phyloP scores from a whole-genome alignment of 2,113 vertebrate genomes.

The Myrmecophaga tridactyla region DNA sequence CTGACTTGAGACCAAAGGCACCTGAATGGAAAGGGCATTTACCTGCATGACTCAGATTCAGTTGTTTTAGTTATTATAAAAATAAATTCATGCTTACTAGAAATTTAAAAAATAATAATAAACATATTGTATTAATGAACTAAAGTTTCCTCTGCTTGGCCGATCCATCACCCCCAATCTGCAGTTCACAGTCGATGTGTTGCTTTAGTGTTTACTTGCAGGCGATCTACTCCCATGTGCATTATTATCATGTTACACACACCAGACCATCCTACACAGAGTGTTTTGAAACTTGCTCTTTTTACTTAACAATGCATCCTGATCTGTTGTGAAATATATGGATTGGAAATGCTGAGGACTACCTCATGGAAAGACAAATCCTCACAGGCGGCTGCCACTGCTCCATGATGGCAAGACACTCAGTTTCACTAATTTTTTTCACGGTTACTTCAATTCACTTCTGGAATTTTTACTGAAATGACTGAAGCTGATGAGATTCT shows the following conservation, averaged over 20 bases:
- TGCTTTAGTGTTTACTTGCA: background rate
- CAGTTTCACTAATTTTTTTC: background rate
- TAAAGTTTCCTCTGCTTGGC: background rate
- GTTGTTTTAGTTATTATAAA: background rate
- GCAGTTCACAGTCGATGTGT: background rate
- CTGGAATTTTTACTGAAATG: background rate
- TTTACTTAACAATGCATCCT: background rate
- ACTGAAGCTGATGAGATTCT: background rate
- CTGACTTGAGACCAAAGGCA: background rate
- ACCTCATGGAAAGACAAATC: background rate
- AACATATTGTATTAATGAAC: background rate
- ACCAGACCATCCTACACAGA: background rate
- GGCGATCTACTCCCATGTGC: background rate
- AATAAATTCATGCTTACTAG: background rate
- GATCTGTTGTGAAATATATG: background rate
- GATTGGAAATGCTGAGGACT: background rate
- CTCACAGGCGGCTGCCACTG: background rate
- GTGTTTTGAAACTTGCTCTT: background rate
- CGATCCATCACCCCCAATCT: background rate
- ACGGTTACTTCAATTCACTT: background rate
- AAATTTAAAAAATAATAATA: background rate
- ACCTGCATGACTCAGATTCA: background rate
- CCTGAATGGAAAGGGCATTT: background rate
- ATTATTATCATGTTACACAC: background rate
- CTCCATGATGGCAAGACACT: background rate